Conservation (phyloP, 2,113 vertebrate genomes). For the Chiloscyllium plagiosum region DNA sequence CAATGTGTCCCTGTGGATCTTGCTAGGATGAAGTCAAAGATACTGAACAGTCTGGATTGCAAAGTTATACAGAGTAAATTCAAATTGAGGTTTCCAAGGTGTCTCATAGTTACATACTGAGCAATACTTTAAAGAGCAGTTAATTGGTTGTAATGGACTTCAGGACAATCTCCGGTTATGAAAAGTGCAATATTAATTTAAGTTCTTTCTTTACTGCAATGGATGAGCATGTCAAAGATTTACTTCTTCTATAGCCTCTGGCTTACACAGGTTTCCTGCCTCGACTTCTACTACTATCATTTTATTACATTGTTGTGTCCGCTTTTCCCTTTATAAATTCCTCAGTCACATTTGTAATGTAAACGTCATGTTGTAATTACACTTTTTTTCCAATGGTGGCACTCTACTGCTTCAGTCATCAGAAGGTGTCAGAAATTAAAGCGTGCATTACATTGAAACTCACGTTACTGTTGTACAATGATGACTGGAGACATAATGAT, state of each 20-base stretch:
- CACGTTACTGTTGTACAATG: not conserved
- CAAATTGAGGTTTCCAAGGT: not conserved
- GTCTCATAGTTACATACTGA: not conserved
- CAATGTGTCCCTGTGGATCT: not conserved
- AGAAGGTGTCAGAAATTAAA: not conserved
- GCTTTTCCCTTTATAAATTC: not conserved
- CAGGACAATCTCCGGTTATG: not conserved
- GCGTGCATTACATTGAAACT: not conserved
- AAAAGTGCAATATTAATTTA: not conserved
- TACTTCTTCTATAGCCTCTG: not conserved
- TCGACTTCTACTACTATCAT: not conserved
- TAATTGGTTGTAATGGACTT: not conserved
- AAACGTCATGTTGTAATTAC: not conserved
- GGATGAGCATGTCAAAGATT: not conserved
- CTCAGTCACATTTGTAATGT: not conserved
- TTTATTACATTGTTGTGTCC: not conserved
- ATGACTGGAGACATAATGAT: not conserved
- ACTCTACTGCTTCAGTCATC: not conserved
- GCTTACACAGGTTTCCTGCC: not conserved
- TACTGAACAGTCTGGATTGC: not conserved
- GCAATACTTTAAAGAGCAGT: not conserved
- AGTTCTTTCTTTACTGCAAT: not conserved
- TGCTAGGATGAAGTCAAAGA: not conserved
- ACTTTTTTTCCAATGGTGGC: not conserved
- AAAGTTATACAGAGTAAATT: not conserved